Base-by-base conservation (phyloP, 2,113 vertebrate species). In the Colius striatus region DNA sequence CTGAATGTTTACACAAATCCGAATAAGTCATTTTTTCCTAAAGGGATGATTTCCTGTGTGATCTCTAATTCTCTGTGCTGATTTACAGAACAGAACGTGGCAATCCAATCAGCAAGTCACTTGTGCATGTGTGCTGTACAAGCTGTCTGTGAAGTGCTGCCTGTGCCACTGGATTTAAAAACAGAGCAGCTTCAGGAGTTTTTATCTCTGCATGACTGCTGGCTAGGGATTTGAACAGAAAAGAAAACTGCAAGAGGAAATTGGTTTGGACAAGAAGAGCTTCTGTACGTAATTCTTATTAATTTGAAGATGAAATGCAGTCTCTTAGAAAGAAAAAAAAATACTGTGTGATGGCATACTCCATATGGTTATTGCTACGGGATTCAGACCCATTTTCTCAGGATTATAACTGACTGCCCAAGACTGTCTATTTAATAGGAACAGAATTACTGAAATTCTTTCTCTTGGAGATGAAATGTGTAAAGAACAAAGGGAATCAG, bases 241-340 rank as follows among this genome's bases (percentile, higher is more conserved):
- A 87, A 95, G 65, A 94, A 82, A 92, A 83, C 62, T 91, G 57
- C 66, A 87, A 88, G 62, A 95, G 57, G 45, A 97, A 96, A 95
- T 89, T 95, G 83, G 45, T 65, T 96, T 91, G 58, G 72, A 94
- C 89, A 95, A 92, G 53, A 97, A 90, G 78, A 90, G 87, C n/a
- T 95, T 96, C 91, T 97, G 77, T 55, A 95, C 30, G 60, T 90
- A 97, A 95, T 97, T 95, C 82, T 96, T 95, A 97, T 43, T 95
- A 81, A 95, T 91, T 95, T 96, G 65, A 96, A 92, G 94, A 88
- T 87, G 54, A 96, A 95, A 94, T 78, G 29, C 48, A 74, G 34
- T 84, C 53, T 94, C 45, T 83, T 86, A 75, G 58, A 95, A 92
- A 97, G 57, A 85, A 91, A 66, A 74, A 75, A 70, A 62, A 67